These are phyloP conservation scores for Cyclopterus lumpus DNA, from an alignment of 2,797 vertebrate genomes.

Conservation along the genomic window DNA sequence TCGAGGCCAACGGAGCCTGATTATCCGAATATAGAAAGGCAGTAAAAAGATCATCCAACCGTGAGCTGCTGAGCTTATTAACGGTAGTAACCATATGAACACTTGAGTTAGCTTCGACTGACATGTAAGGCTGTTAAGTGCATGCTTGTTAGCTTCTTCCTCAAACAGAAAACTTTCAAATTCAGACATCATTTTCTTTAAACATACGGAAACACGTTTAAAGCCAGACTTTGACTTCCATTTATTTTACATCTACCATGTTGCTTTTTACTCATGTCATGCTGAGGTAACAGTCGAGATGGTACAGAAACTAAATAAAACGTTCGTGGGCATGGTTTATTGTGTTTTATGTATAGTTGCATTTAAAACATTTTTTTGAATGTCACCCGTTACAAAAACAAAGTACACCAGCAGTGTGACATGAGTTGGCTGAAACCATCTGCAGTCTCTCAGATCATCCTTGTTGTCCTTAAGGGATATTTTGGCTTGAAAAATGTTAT, in stretches of 20 bases:
- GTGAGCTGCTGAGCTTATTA: constrained; percentile 49
- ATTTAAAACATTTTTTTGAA: not conserved
- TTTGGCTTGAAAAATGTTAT: no score
- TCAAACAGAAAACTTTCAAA: constrained; percentile 31
- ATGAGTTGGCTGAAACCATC: not conserved
- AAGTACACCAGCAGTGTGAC: not conserved
- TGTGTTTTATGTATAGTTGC: not conserved
- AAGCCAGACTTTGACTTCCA: not conserved
- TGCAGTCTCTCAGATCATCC: not conserved
- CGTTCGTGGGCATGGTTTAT: not conserved
- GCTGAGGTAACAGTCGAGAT: not conserved
- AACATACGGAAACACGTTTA: constrained; percentile 11
- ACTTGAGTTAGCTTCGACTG: constrained; percentile 33
- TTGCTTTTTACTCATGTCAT: not conserved
- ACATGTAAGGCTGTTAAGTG: constrained; percentile 47
- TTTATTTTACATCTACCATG: not conserved
- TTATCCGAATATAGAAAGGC: constrained; percentile 30
- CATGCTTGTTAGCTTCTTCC: constrained; percentile 40
- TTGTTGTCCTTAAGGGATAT: not conserved
- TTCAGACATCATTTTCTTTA: constrained; percentile 14
- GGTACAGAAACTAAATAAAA: not conserved
- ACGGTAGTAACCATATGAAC: constrained; percentile 40
- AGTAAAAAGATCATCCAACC: constrained; percentile 39
- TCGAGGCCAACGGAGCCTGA: constrained; percentile 26
- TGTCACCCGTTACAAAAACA: not conserved